These are phyloP conservation scores for Phocides pigmalion DNA, from an alignment of 1,140 invertebrate species.

Conservation along the genomic window DNA sequence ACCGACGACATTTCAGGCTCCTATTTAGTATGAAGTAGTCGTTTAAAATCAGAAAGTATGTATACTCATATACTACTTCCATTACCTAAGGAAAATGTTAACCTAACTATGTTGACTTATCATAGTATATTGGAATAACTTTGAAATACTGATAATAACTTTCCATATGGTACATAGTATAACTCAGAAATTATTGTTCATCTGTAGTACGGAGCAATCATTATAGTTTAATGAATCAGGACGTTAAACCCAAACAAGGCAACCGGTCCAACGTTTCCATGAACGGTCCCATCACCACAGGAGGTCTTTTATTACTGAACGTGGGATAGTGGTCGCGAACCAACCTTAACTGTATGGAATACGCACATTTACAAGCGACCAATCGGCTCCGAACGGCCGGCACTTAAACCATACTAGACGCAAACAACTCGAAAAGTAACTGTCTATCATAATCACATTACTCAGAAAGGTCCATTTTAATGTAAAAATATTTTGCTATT, in stretches of 20 bases:
- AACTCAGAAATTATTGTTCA: conserved; percentile 35
- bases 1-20: too few species aligned
- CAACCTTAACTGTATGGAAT: conserved; percentile 30
- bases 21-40: too few species aligned
- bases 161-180: conserved; percentile 20
- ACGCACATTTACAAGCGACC: neutral
- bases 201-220: conserved; percentile 47
- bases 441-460: neutral
- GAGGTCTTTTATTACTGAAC: conserved; percentile 61
- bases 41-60: too few species aligned
- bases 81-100: too few species aligned
- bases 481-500: neutral
- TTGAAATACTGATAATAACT: neutral
- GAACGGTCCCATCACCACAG: conserved; percentile 53
- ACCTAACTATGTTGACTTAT: too few species aligned
- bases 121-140: too few species aligned
- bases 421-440: neutral
- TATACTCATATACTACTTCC: too few species aligned
- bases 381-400: neutral
- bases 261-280: conserved; percentile 54
- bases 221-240: conserved; percentile 62
- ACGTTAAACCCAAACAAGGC: conserved; percentile 48
- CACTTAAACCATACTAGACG: neutral
- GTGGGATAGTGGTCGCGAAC: conserved; percentile 40
- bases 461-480: neutral